Percentiles rank a stretch among this genome's conserved stretches.
phyloP scores from a whole-genome alignment of 2,888 invertebrate species.

The Sympetrum striolatum region DNA sequence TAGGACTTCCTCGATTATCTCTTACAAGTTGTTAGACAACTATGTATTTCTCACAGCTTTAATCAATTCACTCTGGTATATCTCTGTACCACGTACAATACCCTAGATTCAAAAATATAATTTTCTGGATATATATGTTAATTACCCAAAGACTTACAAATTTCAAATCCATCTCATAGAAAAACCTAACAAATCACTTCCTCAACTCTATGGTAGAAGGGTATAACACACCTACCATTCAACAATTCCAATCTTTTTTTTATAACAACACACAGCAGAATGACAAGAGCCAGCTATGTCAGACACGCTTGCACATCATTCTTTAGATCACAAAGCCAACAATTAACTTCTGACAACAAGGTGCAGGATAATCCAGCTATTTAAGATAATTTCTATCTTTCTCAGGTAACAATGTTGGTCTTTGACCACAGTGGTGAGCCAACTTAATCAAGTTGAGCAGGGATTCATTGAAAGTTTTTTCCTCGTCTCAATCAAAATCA shows the following conservation, averaged over 20 bases:
- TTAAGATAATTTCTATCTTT: slow-evolving; percentile 15
- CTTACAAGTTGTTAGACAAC: slow-evolving; percentile 42
- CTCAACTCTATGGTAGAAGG: slow-evolving; percentile 29
- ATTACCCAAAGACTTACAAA: slow-evolving; percentile 42
- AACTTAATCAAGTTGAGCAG: slow-evolving; percentile 41
- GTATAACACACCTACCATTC: slow-evolving; percentile 32
- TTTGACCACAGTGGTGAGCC: slow-evolving; percentile 43
- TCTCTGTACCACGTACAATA: slow-evolving; percentile 35
- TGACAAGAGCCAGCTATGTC: slow-evolving; percentile 33
- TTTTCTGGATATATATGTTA: slow-evolving; percentile 39
- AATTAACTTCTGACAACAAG: slow-evolving; percentile 41
- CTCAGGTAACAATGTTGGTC: slow-evolving; percentile 43
- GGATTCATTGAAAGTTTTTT: slow-evolving; percentile 33
- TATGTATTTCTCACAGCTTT: slow-evolving; percentile 44
- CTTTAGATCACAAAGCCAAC: slow-evolving; percentile 37
- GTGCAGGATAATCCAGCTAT: slow-evolving; percentile 44
- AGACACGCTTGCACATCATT: slow-evolving; percentile 28
- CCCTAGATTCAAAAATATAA: slow-evolving; percentile 42
- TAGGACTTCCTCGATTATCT: slow-evolving; percentile 36
- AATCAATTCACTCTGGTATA: slow-evolving; percentile 20
- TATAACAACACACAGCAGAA: slow-evolving; percentile 40
- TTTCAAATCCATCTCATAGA: slow-evolving; percentile 36
- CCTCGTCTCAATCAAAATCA: slow-evolving; percentile 3
- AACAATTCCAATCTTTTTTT: slow-evolving; percentile 30
- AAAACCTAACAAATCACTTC: slow-evolving; percentile 42